Evolutionary conservation across 2,113 vertebrate genomes (phyloP).

Genomic region (Leiothrix lutea): DNA sequence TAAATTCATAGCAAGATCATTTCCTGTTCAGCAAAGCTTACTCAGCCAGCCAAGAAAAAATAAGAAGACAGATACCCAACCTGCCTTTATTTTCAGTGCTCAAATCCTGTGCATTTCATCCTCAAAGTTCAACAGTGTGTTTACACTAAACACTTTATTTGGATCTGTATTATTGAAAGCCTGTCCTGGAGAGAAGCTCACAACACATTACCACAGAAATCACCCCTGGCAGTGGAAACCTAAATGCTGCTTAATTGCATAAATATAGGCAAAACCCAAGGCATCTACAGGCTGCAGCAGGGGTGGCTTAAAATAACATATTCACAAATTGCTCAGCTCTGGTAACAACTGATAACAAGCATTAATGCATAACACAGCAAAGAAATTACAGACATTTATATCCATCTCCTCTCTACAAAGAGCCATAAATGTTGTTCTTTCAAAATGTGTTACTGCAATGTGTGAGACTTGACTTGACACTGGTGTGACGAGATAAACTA

Average conservation of each 20-base stretch:
- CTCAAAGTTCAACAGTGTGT: background rate
- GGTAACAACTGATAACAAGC: background rate
- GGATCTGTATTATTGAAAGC: background rate
- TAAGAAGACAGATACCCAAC: background rate
- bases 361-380: background rate
- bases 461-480: background rate
- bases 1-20: background rate
- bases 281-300: background rate
- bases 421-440: background rate
- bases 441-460: background rate
- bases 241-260: background rate
- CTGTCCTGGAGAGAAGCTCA: background rate
- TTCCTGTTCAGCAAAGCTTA: background rate
- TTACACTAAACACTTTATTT: background rate
- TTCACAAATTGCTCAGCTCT: background rate
- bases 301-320: background rate
- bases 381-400: background rate
- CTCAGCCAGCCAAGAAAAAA: background rate
- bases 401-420: background rate
- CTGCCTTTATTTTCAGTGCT: background rate
- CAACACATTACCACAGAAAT: background rate
- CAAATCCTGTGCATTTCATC: background rate
- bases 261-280: slow-evolving; percentile 5
- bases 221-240: background rate
- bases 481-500: background rate